Evolutionary conservation across 1,140 invertebrate species (phyloP), one percentile per base, ranked within the genome.

Genomic region (Rhynchophorus ferrugineus): DNA sequence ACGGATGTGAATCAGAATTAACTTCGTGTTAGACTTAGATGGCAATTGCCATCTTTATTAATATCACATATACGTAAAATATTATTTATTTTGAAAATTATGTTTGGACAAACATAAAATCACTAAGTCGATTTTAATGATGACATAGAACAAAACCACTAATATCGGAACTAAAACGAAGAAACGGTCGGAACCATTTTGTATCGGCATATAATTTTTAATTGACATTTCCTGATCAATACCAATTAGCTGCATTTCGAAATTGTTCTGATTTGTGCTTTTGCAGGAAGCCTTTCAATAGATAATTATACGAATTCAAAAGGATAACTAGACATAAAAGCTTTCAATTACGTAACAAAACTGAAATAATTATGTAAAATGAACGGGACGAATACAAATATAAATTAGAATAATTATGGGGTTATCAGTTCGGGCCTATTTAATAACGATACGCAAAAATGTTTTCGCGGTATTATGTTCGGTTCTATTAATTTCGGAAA

Each of bases 261-360:
- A 33, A 37, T 16, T 37, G 35, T 16, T 37, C 17, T 37, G 6
- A n/a, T 13, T 37, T n/a, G 1, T 16, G 1, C 35, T 37, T 37
- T 37, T 37, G 13, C 5, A 13, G n/a, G 35, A 6, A 37, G 35
- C 35, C 17, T 37, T 37, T 37, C 13, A 37, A 37, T 37, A 37
- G 35, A 37, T 37, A 37, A 37, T 37, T 37, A 37, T 37, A 37
- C 35, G 13, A 37, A 37, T 37, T 37, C 1, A 13, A 37, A 37
- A 37, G 35, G 14, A 37, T 16, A 37, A 37, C 35, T 37, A 37
- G 9, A 13, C 35, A 37, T 37, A 37, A 37, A 37, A 37, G 35
- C 35, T 37, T 37, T 16, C 7, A 37, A 37, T 37, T 37, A 16
- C 17, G 6, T 5, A 37, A 16, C 13, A 37, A 37, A 37, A 37